Percentiles rank a stretch among this genome's conserved stretches.
Evolutionary conservation across 2,113 vertebrate species (phyloP).

Genomic region (Cinclus mexicanus): DNA sequence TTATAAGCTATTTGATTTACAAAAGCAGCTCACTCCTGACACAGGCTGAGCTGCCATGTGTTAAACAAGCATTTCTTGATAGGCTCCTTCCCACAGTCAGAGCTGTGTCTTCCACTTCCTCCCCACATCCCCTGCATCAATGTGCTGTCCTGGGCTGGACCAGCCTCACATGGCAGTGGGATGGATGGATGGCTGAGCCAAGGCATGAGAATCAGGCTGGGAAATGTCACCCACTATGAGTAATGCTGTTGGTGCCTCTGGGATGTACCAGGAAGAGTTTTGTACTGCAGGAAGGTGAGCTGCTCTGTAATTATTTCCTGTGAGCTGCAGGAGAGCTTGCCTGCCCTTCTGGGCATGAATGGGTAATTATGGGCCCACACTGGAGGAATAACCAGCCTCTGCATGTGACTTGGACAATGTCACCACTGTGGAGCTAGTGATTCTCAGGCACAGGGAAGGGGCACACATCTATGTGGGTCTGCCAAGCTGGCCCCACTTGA

Average conservation of each 20-base stretch:
- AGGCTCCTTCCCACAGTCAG: background rate
- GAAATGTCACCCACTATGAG: background rate
- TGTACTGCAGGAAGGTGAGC: background rate
- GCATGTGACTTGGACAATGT: background rate
- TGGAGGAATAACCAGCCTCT: background rate
- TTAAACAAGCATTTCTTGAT: slow-evolving; percentile 34
- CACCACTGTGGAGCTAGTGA: background rate
- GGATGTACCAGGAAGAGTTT: background rate
- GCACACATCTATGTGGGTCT: background rate
- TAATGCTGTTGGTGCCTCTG: background rate
- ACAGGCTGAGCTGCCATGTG: background rate
- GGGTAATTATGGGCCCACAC: background rate
- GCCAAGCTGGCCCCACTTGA: background rate
- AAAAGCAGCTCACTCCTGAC: background rate
- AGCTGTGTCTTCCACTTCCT: background rate
- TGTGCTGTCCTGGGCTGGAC: background rate
- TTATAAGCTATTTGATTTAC: background rate
- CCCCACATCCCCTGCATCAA: rapidly evolving
- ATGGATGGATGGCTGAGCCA: background rate
- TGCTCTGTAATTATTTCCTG: slow-evolving; percentile 37
- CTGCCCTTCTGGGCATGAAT: background rate
- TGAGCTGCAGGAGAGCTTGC: background rate
- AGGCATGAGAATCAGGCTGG: background rate
- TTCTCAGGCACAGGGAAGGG: background rate
- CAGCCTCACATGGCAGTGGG: background rate